Conservation (phyloP, 53 echinoderm and acorn worm genomes). For the Mesocentrotus franciscanus region DNA sequence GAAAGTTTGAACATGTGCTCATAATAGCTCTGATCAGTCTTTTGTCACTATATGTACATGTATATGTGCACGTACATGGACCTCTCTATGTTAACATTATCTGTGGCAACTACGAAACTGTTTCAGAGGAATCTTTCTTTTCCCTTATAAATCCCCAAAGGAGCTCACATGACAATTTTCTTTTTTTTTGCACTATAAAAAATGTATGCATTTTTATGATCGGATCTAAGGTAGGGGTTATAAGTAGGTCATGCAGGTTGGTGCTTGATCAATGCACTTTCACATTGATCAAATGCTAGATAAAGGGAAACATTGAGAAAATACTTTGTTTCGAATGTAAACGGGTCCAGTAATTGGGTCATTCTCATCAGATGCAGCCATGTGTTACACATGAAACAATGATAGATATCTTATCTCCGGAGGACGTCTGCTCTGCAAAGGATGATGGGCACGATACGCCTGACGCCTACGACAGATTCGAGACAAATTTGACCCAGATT, state of each 20-base stretch:
- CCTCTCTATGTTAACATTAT: too few relatives aligned
- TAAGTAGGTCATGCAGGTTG: background rate
- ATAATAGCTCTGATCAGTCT: too few relatives aligned
- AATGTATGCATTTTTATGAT: background rate
- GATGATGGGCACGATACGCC: background rate
- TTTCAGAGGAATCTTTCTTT: background rate
- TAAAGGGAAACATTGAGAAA: background rate
- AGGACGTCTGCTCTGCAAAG: background rate
- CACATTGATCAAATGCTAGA: background rate
- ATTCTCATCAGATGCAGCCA: background rate
- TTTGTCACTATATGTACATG: too few relatives aligned
- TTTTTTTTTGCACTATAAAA: too few relatives aligned
- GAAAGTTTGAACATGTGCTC: too few relatives aligned
- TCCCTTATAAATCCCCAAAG: background rate
- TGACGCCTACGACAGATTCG: constrained; percentile 12
- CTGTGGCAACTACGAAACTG: too few relatives aligned
- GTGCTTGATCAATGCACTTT: background rate
- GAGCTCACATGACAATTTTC: background rate
- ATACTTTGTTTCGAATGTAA: background rate
- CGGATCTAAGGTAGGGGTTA: background rate
- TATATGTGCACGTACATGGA: too few relatives aligned
- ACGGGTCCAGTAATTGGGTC: constrained; percentile 25
- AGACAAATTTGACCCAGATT: constrained; percentile 44
- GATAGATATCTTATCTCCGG: background rate
- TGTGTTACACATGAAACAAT: background rate